Evolutionary conservation across 2,888 invertebrate species (phyloP), one percentile per base, ranked within the genome.

Genomic region (Anorthoa munda): DNA sequence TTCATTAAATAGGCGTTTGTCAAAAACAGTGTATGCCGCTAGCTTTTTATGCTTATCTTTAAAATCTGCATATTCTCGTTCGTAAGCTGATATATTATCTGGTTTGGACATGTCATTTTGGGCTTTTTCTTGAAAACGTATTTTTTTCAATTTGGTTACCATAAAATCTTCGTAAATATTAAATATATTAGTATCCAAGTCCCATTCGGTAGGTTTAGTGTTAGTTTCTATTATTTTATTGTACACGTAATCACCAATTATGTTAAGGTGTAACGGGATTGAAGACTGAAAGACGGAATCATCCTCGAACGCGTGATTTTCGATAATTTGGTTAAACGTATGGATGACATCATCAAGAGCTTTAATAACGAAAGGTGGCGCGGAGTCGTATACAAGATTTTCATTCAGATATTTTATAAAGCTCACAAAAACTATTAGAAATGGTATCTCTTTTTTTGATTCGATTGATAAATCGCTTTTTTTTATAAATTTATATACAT

Each of bases 201-300:
- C 9, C 72, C 56, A 72, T 51, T 50, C 2, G 2, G 18, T 12
- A 7, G 23, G 26, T 31, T 9, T 45, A 17, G 4, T 26, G 9
- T 18, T 45, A 12, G 2, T 26, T 23, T 55, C 59, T 59, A 51
- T 59, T 21, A 79, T 69, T 72, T 59, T 51, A 18, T 55, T 21
- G 31, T 39, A 31, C 11, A 80, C 53, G 46, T 79, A 75, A 39
- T 72, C 66, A 51, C 66, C 75, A 2, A 72, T 39, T 55, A 79
- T 55, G 26, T 79, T 56, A 4, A 75, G 21, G 46, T 75, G 63
- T 59, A 80, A 67, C 11, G 80, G 79, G 15, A 26, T 72, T 13
- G 45, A 39, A 39, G 39, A 9, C 7, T 39, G 39, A 39, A 1
- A 48, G 0, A n/a, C 4, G 1, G 1, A 46, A 26, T 45, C 9